phyloP scores from a whole-genome alignment of 1,140 invertebrate species.

The Heliconius congener region DNA sequence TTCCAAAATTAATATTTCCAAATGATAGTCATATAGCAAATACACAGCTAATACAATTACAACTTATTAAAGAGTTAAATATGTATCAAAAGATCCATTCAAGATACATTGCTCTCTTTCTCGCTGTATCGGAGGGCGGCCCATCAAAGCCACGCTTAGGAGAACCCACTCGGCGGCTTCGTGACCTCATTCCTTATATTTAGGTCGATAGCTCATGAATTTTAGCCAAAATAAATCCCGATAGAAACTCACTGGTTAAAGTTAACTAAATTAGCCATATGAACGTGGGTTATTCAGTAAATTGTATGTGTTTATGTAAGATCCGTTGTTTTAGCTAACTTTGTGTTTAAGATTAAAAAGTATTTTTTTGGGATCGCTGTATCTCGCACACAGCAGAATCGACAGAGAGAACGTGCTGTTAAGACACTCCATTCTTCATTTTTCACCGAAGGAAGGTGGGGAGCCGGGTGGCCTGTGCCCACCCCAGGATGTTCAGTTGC shows the following conservation, averaged over 20 bases:
- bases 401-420: no score
- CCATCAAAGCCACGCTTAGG: slow-evolving; percentile 21
- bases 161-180: slow-evolving; percentile 22
- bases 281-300: not conserved
- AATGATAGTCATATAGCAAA: not conserved
- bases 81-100: slow-evolving; percentile 23
- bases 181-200: slow-evolving; percentile 28
- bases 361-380: no score
- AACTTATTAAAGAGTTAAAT: not conserved
- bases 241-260: not conserved
- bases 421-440: no score
- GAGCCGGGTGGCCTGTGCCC: no score
- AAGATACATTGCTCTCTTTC: slow-evolving; percentile 24
- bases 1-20: not conserved
- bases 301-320: not conserved
- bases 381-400: no score
- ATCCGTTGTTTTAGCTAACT: not conserved
- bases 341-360: not conserved
- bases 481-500: no score
- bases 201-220: slow-evolving; percentile 33
- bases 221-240: slow-evolving; percentile 25
- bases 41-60: not conserved
- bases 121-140: slow-evolving; percentile 18
- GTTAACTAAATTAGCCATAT: not conserved
- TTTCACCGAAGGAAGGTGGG: no score